Conservation (phyloP, 2,888 invertebrate genomes). For the Cosmia pyralina region DNA sequence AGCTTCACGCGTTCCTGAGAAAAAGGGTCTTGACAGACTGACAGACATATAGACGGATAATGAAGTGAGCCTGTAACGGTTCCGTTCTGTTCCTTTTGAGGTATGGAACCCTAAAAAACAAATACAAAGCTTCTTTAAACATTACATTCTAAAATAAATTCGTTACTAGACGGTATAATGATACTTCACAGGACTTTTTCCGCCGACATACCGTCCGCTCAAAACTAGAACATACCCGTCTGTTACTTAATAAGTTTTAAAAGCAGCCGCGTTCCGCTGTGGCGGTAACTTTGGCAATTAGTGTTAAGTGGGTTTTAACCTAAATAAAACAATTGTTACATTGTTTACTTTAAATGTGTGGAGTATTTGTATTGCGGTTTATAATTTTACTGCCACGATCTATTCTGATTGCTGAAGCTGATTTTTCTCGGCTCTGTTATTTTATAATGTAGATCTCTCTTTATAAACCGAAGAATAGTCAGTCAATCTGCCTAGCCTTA, state of each 20-base stretch:
- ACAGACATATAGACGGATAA: no score
- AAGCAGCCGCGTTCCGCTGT: constrained; percentile 49
- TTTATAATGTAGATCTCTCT: background rate
- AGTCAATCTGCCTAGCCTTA: background rate
- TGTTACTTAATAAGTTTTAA: constrained; percentile 62
- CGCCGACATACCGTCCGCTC: constrained; percentile 28
- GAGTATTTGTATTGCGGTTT: constrained; percentile 6
- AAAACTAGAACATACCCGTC: constrained; percentile 49
- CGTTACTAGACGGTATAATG: background rate
- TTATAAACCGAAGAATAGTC: background rate
- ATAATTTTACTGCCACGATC: background rate
- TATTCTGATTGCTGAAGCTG: background rate
- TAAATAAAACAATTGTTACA: constrained; percentile 64
- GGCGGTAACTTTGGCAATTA: constrained; percentile 64
- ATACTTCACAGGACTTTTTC: constrained; percentile 14
- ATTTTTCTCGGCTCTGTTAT: background rate
- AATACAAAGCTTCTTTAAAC: no score
- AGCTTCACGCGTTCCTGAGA: no score
- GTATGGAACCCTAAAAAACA: no score
- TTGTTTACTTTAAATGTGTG: constrained; percentile 46
- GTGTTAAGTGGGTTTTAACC: constrained; percentile 65
- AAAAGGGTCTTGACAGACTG: no score
- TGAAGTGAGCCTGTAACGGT: no score
- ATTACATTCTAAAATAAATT: background rate
- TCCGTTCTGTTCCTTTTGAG: no score